Evolutionary conservation across 2,888 invertebrate genomes (phyloP), one percentile per base, ranked within the genome.

Genomic region (Spodoptera exigua): DNA sequence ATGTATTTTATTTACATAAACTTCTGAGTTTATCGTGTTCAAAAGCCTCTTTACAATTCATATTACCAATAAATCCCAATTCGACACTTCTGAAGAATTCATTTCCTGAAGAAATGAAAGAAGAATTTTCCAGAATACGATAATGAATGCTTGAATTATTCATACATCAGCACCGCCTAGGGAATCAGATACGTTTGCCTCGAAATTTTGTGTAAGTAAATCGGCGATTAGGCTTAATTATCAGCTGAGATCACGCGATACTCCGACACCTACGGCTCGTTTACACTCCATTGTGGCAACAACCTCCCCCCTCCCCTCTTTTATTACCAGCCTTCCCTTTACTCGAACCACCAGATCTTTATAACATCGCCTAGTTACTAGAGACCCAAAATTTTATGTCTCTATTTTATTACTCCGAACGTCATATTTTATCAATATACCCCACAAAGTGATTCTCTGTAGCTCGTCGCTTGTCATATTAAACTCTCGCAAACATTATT

Each of bases 141-240:
- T 76, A 77, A 80, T 80, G 78, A 80, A 74, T 69, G 61, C 60
- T 57, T 80, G 81, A 83, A 83, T 83, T 60, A 83, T 82, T 83
- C 80, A 82, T 79, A 58, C 49, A 52, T 51, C 69, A 65, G 66
- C 69, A 74, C 65, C 55, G 47, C 57, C 45, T 41, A 40, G 66
- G 60, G 71, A 72, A 64, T 67, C 58, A 59, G 63, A 74, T 77
- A 66, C 60, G 57, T 40, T 64, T 58, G 47, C 59, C 63, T 53
- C 45, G 52, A 55, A 66, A 58, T 66, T 77, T 59, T 56, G 56
- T 62, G 54, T 62, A 65, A 67, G 61, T 75, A 64, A 66, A 66
- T 60, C 52, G 66, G 35, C 61, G 52, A 70, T 74, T 73, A 53
- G 35, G 63, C 55, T 64, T 70, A 74, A 74, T 74, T 69, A 70